Conservation (phyloP, 35 echinoderm and acorn worm species). For the Lytechinus variegatus region DNA sequence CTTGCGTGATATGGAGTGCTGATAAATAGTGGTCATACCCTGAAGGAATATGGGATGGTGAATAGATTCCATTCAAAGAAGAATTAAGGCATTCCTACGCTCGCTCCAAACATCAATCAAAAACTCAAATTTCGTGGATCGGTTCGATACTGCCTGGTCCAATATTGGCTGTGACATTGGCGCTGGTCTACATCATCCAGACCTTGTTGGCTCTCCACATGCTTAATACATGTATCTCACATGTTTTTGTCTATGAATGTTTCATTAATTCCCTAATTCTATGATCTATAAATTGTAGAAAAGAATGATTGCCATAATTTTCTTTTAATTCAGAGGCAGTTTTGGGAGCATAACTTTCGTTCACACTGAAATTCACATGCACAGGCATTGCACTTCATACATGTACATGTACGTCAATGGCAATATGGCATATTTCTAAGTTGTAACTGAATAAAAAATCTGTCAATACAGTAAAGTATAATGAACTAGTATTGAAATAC, state of each 20-base stretch:
- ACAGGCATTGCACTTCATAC: too few relatives aligned
- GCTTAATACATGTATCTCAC: too few relatives aligned
- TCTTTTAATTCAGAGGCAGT: too few relatives aligned
- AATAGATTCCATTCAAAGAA: not conserved
- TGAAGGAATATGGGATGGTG: not conserved
- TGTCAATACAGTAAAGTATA: too few relatives aligned
- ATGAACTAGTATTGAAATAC: too few relatives aligned
- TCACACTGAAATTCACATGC: too few relatives aligned
- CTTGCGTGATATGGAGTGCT: not conserved
- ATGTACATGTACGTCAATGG: too few relatives aligned
- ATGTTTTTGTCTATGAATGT: not conserved
- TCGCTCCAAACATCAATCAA: conserved; percentile 1
- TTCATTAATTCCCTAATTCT: not conserved
- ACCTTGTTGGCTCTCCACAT: not conserved
- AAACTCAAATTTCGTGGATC: not conserved
- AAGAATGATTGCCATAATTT: too few relatives aligned
- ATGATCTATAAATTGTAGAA: too few relatives aligned
- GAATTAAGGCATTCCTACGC: not conserved
- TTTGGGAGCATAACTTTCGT: too few relatives aligned
- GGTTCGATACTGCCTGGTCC: not conserved
- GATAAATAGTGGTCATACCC: not conserved
- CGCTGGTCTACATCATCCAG: not conserved
- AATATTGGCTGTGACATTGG: not conserved
- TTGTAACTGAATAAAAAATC: too few relatives aligned
- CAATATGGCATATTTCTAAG: too few relatives aligned